Percentiles rank a stretch among this genome's conserved stretches.
These are phyloP conservation scores for Schrankia costaestrigalis DNA, from an alignment of 2,888 invertebrate species.

Conservation along the genomic window DNA sequence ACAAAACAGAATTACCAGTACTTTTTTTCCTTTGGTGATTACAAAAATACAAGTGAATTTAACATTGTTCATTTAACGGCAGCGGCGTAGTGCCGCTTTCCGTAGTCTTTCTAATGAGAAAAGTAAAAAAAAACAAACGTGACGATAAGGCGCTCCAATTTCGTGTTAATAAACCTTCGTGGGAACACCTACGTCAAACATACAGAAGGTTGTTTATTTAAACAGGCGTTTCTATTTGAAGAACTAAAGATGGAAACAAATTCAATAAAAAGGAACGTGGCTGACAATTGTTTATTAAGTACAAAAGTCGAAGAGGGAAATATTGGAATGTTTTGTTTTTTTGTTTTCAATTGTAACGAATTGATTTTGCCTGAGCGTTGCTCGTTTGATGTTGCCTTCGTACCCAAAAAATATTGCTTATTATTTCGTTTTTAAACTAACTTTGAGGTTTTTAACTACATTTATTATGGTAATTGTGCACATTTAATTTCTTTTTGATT, in stretches of 20 bases:
- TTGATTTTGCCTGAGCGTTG: not conserved
- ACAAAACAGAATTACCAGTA: constrained; percentile 19
- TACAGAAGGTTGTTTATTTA: constrained; percentile 8
- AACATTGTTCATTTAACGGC: constrained; percentile 34
- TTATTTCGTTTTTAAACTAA: no score
- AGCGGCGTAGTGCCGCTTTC: constrained; percentile 19
- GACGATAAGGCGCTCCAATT: constrained; percentile 36
- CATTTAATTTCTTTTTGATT: no score
- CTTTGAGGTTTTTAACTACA: no score
- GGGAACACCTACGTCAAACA: constrained; percentile 14
- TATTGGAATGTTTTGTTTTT: constrained; percentile 5
- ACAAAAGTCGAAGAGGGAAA: constrained; percentile 3
- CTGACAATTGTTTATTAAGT: constrained; percentile 12
- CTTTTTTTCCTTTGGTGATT: constrained; percentile 12
- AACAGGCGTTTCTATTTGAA: constrained; percentile 14
- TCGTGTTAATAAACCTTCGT: constrained; percentile 22
- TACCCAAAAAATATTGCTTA: no score
- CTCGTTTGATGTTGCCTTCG: no score
- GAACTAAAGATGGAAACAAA: constrained; percentile 5
- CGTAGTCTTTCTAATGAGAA: constrained; percentile 35
- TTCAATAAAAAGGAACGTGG: constrained; percentile 11
- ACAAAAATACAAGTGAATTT: constrained; percentile 29
- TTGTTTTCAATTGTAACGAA: constrained; percentile 8
- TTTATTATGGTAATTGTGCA: no score
- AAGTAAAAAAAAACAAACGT: constrained; percentile 39